Percentiles rank a stretch among this genome's conserved stretches.
phyloP scores from a whole-genome alignment of 2,797 vertebrate species.

The Balearica regulorum region DNA sequence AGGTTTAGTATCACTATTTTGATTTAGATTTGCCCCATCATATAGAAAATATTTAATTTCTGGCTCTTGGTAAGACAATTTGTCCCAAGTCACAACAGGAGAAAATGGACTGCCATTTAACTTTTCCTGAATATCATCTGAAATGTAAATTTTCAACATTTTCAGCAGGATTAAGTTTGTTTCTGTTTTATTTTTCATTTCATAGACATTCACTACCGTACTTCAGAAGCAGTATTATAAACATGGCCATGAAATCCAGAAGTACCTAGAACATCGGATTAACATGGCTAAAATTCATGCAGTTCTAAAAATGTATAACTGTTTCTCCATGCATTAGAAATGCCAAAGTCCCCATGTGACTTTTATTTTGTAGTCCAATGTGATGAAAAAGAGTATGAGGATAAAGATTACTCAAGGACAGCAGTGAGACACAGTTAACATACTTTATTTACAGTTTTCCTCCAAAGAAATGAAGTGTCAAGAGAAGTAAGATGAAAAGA shows the following conservation, averaged over 20 bases:
- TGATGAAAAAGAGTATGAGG: background rate
- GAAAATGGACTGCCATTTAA: background rate
- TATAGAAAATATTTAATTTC: background rate
- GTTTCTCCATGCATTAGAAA: background rate
- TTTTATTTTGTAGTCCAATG: background rate
- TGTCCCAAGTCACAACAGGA: background rate
- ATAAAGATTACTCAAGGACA: background rate
- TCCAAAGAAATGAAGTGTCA: background rate
- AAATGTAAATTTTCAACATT: slow-evolving; percentile 16
- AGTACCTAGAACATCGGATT: background rate
- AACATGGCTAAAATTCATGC: background rate
- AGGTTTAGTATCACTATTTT: background rate
- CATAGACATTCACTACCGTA: background rate
- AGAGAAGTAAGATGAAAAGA: background rate
- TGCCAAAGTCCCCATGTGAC: background rate
- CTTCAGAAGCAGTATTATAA: background rate
- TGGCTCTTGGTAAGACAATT: background rate
- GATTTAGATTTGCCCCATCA: background rate
- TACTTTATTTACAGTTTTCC: background rate
- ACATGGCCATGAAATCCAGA: background rate
- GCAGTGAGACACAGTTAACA: background rate
- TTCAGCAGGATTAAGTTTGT: background rate
- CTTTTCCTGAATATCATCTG: background rate
- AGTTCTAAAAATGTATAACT: background rate
- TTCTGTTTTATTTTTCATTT: background rate